These are phyloP conservation scores for Stenodera caucasica DNA, from an alignment of 2,888 invertebrate species.

Conservation along the genomic window DNA sequence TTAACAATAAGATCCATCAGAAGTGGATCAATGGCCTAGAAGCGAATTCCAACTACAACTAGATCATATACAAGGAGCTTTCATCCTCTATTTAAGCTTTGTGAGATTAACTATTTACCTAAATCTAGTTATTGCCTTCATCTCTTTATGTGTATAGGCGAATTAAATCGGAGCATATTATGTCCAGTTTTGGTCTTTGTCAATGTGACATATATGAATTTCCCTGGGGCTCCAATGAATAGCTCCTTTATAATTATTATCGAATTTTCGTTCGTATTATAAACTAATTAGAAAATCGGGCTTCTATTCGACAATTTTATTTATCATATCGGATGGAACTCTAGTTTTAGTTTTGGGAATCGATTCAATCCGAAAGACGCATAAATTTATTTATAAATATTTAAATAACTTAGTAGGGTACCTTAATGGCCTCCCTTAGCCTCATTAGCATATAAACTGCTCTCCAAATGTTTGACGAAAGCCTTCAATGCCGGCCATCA, in stretches of 20 bases:
- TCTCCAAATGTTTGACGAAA: background rate
- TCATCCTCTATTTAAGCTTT: constrained; percentile 6
- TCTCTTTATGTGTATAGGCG: constrained; percentile 4
- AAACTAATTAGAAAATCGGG: too few species aligned
- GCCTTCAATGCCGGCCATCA: background rate
- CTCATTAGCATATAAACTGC: constrained; percentile 11
- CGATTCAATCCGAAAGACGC: background rate
- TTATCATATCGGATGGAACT: background rate
- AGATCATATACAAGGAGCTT: background rate
- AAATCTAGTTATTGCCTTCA: constrained; percentile 4
- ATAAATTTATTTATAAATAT: constrained; percentile 17
- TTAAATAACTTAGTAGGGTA: constrained; percentile 15
- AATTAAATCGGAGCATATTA: constrained; percentile 17
- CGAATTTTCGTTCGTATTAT: too few species aligned
- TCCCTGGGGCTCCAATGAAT: background rate
- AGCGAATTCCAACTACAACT: background rate
- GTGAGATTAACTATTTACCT: constrained; percentile 17
- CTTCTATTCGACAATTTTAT: background rate
- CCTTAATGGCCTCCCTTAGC: constrained; percentile 10
- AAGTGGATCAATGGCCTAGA: constrained; percentile 23
- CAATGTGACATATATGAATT: background rate
- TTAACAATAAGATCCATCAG: constrained; percentile 50
- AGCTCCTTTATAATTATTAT: background rate
- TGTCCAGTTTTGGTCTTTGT: constrained; percentile 1
- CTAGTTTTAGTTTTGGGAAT: background rate